Conservation (phyloP, 2,113 vertebrate genomes). For the Sigmodon hispidus region DNA sequence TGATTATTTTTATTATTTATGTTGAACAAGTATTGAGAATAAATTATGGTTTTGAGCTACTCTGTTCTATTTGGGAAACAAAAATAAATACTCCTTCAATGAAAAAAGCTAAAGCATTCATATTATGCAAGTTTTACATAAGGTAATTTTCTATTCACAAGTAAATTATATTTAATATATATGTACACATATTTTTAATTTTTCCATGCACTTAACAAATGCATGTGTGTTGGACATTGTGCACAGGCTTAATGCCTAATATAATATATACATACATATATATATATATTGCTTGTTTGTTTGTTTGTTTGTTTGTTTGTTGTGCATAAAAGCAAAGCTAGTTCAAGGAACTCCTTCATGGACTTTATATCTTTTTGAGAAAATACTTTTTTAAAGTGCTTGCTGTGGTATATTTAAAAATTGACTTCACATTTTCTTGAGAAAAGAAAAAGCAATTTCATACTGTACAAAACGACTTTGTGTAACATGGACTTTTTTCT, state of each 20-base stretch:
- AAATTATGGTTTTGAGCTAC: conserved; percentile 38
- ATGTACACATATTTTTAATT: background rate
- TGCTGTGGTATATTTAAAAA: conserved; percentile 46
- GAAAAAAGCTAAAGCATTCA: background rate
- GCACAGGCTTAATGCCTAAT: too few species aligned
- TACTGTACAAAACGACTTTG: conserved; percentile 70
- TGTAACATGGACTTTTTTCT: conserved; percentile 66
- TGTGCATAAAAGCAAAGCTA: conserved; percentile 48
- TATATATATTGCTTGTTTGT: too few species aligned
- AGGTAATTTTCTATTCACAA: background rate
- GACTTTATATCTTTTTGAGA: conserved; percentile 6
- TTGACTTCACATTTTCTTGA: conserved; percentile 61
- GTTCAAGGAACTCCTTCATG: conserved; percentile 52
- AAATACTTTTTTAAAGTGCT: conserved; percentile 63
- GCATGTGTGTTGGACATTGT: too few species aligned
- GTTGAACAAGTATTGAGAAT: background rate
- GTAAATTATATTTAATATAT: background rate
- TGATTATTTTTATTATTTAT: background rate
- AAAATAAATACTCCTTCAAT: background rate
- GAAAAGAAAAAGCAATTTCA: conserved; percentile 72
- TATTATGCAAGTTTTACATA: background rate
- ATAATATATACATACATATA: background rate
- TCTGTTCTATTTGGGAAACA: background rate
- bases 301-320: conserved; percentile 17
- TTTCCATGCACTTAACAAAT: background rate